phyloP scores from a whole-genome alignment of 1,140 invertebrate species.

The Triops longicaudatus region DNA sequence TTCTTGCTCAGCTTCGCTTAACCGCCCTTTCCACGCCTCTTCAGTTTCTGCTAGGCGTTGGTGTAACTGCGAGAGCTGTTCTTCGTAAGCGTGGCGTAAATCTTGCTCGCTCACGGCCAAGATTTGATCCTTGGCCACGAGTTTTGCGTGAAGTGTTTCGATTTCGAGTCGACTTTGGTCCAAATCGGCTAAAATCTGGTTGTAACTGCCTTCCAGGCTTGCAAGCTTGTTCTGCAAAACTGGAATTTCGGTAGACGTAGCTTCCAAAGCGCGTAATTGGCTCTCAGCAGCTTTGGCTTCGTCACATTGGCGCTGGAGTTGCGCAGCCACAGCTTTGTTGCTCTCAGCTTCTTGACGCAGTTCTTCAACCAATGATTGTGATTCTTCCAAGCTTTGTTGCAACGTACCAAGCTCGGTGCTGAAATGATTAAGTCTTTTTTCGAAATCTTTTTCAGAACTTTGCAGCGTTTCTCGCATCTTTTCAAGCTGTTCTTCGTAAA shows the following conservation, averaged over 20 bases:
- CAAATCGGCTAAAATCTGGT: not conserved
- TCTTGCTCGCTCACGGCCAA: not conserved
- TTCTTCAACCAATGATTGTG: not conserved
- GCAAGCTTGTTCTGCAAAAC: not conserved
- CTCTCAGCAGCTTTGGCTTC: not conserved
- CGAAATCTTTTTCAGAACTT: not conserved
- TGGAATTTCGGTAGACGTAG: not conserved
- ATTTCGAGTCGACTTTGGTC: not conserved
- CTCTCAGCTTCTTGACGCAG: not conserved
- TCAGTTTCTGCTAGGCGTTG: not conserved
- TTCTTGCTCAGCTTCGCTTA: not conserved
- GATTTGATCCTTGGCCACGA: not conserved
- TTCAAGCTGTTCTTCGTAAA: not conserved
- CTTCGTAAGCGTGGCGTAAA: not conserved
- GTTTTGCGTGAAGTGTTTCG: not conserved
- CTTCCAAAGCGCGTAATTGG: not conserved
- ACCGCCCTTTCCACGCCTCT: not conserved
- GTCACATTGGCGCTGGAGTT: not conserved
- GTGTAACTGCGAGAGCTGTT: not conserved
- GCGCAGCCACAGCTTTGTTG: not conserved
- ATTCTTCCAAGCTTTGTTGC: constrained; percentile 2
- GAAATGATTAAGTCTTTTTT: not conserved
- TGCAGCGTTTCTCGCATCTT: not conserved
- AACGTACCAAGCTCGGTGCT: not conserved
- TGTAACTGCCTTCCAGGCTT: not conserved